Percentiles rank a stretch among this genome's conserved stretches.
Evolutionary conservation across 2,113 vertebrate species (phyloP).

Genomic region (Melanerpes aurifrons): DNA sequence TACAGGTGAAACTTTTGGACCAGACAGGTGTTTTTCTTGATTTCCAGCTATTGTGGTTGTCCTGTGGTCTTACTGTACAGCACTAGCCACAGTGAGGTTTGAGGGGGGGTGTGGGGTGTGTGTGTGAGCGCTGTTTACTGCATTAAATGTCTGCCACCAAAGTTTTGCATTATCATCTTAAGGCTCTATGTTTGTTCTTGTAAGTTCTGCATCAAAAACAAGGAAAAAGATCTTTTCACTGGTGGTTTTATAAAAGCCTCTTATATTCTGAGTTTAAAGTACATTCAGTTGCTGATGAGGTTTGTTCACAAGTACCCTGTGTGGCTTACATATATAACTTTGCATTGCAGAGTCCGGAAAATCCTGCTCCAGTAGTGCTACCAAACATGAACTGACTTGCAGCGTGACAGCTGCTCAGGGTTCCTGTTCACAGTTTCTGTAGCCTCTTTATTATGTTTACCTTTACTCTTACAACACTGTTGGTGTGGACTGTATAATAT

Average conservation of each 20-base stretch:
- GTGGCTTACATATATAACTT: neutral
- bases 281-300: neutral
- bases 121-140: neutral
- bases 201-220: neutral
- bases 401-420: neutral
- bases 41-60: neutral
- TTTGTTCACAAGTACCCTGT: neutral
- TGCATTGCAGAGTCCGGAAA: conserved; percentile 19
- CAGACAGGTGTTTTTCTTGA: neutral
- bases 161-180: neutral
- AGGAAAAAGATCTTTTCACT: neutral
- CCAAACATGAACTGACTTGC: conserved; percentile 27
- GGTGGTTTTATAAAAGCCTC: neutral
- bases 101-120: too few species aligned
- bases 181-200: neutral
- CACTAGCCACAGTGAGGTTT: fast-evolving
- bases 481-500: neutral
- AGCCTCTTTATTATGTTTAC: neutral
- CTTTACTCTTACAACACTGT: neutral
- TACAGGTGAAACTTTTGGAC: neutral
- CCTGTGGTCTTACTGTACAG: neutral
- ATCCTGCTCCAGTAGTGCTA: conserved; percentile 18
- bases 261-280: neutral
- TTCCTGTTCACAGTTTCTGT: neutral
- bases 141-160: neutral